These are phyloP conservation scores for Strix aluco DNA, from an alignment of 2,113 vertebrate genomes.

Conservation along the genomic window DNA sequence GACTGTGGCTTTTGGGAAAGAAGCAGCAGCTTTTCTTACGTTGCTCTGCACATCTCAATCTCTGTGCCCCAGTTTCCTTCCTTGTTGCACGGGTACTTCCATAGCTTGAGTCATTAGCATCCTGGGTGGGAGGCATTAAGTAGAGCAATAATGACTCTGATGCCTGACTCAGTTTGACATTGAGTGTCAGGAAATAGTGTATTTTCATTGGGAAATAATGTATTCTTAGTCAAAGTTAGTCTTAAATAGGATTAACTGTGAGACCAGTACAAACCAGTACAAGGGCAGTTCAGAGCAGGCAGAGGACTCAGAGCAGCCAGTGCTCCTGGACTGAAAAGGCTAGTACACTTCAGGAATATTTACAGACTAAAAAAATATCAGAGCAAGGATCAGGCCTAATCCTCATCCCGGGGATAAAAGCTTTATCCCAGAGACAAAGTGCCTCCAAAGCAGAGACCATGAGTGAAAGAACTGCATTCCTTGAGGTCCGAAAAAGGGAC, in stretches of 20 bases:
- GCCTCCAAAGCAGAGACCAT: background rate
- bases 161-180: conserved; percentile 31
- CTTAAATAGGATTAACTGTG: background rate
- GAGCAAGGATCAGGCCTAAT: background rate
- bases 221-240: background rate
- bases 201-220: background rate
- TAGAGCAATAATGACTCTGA: conserved; percentile 15
- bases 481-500: background rate
- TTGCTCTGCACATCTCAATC: background rate
- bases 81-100: background rate
- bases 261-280: background rate
- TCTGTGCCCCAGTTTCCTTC: background rate
- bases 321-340: background rate
- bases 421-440: background rate
- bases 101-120: conserved; percentile 10
- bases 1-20: background rate
- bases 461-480: background rate
- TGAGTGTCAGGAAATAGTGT: conserved; percentile 1
- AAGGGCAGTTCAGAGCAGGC: background rate
- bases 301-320: background rate
- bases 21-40: background rate
- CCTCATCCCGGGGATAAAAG: background rate
- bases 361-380: background rate
- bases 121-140: conserved; percentile 49
- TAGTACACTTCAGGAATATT: background rate